Percentiles rank a stretch among this genome's conserved stretches.
Conservation (phyloP, 2,113 vertebrate genomes). For the Brachypodius melanocephalos region DNA sequence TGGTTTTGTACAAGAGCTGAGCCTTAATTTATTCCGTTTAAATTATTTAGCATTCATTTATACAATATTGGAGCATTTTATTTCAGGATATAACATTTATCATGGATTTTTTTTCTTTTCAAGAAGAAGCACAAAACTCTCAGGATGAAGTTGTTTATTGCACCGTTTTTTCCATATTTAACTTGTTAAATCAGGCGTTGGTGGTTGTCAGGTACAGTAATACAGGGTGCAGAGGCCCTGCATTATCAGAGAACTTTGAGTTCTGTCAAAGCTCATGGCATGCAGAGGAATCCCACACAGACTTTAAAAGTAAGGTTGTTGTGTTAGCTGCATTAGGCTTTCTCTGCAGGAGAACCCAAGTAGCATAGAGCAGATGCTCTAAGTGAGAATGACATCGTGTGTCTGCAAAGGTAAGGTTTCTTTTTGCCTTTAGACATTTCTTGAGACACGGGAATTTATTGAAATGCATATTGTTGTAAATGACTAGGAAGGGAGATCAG, state of each 20-base stretch:
- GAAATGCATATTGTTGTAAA: not conserved
- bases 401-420: not conserved
- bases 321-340: not conserved
- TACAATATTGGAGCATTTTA: not conserved
- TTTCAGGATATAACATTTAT: not conserved
- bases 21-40: constrained; percentile 21
- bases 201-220: not conserved
- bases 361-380: not conserved
- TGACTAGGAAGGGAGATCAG: not conserved
- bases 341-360: not conserved
- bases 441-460: not conserved
- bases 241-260: not conserved
- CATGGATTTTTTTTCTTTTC: not conserved
- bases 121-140: not conserved
- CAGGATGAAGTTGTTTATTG: not conserved
- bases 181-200: not conserved
- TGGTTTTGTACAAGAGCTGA: not conserved
- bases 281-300: not conserved
- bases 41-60: constrained; percentile 24
- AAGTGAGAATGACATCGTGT: not conserved
- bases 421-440: not conserved
- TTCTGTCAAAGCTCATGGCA: not conserved
- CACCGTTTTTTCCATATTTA: not conserved
- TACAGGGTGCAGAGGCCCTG: not conserved
- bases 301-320: not conserved